Conservation (phyloP, 2,113 vertebrate genomes). For the Microcebus lehilahytsara region DNA sequence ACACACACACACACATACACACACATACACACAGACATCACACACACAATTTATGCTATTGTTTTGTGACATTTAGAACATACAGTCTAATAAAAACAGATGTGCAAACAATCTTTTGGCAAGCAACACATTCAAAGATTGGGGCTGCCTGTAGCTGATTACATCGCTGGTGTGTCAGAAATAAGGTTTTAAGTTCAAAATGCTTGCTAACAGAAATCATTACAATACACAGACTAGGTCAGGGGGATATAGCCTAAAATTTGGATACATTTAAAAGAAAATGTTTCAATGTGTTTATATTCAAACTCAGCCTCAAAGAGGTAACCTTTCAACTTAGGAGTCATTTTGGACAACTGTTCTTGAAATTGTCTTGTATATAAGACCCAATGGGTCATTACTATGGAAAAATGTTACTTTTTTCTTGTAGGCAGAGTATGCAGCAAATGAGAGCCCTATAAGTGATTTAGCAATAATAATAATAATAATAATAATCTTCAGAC, state of each 20-base stretch:
- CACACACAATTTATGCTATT: constrained; percentile 34
- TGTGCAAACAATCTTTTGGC: constrained; percentile 68
- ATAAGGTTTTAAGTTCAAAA: constrained; percentile 70
- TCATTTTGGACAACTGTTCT: constrained; percentile 66
- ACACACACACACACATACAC: not conserved
- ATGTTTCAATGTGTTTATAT: constrained; percentile 75
- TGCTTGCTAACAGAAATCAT: constrained; percentile 74
- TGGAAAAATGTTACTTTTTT: constrained; percentile 55
- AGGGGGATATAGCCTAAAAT: constrained; percentile 58
- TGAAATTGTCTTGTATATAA: constrained; percentile 67
- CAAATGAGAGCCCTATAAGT: constrained; percentile 16
- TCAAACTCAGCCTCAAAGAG: constrained; percentile 68
- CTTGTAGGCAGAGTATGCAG: constrained; percentile 32
- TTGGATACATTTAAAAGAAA: constrained; percentile 79
- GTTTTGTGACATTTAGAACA: constrained; percentile 55
- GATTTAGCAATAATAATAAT: constrained; percentile 60
- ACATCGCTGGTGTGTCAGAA: constrained; percentile 60
- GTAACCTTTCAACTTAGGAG: constrained; percentile 72
- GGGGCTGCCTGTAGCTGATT: constrained; percentile 66
- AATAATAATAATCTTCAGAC: not conserved
- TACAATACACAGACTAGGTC: constrained; percentile 64
- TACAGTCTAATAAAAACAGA: constrained; percentile 73
- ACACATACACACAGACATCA: not conserved
- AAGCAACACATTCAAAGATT: constrained; percentile 40
- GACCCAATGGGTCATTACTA: constrained; percentile 60